phyloP scores from a whole-genome alignment of 2,797 vertebrate species.

The Hemibagrus guttatus region DNA sequence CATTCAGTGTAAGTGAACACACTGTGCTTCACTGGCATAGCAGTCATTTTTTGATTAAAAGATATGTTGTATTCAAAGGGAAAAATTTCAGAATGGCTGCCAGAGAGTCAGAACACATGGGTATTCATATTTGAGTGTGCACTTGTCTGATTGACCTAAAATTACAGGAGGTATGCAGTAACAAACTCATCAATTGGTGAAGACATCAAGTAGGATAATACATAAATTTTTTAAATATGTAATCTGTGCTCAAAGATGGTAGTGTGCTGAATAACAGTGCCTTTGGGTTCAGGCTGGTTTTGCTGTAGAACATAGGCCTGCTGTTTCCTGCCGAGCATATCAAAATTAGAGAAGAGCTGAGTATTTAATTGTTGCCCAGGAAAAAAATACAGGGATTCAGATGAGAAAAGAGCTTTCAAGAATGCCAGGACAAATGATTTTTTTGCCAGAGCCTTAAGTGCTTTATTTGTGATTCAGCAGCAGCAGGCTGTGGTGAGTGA shows the following conservation, averaged over 20 bases:
- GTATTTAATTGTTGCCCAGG: constrained; percentile 60
- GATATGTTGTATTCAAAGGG: neutral
- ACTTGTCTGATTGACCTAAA: neutral
- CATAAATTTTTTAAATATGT: neutral
- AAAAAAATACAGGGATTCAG: constrained; percentile 59
- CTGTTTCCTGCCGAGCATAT: constrained; percentile 50
- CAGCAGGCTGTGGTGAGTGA: constrained; percentile 64
- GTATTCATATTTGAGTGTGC: neutral
- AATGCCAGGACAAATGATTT: constrained; percentile 66
- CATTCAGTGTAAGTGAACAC: no score
- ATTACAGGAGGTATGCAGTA: neutral
- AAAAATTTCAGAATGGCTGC: no score
- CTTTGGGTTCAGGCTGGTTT: constrained; percentile 23
- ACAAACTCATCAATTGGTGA: neutral
- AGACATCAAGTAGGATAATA: neutral
- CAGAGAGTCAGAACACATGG: no score
- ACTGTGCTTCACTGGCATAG: no score
- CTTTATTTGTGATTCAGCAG: constrained; percentile 77
- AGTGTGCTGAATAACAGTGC: constrained; percentile 14
- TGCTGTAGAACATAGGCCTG: constrained; percentile 30
- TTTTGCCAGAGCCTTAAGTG: constrained; percentile 71
- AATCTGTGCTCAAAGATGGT: neutral
- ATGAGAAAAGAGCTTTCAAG: constrained; percentile 65
- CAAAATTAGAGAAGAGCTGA: constrained; percentile 51
- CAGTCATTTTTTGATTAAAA: no score